Percentiles rank a stretch among this genome's conserved stretches.
Conservation (phyloP, 2,113 vertebrate genomes). For the Lontra canadensis region DNA sequence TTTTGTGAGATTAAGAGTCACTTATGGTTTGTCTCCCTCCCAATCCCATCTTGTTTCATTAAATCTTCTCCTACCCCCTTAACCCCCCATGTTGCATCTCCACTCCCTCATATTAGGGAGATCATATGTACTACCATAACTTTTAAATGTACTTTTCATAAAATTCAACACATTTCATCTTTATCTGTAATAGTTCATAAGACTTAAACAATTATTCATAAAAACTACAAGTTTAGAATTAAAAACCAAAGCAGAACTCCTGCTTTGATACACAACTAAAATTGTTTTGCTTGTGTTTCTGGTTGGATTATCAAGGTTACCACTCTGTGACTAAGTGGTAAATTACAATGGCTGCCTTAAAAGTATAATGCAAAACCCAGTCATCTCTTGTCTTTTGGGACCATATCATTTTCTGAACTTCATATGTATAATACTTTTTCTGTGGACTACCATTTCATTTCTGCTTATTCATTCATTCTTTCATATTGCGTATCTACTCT, state of each 20-base stretch:
- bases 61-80: no score
- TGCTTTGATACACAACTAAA: background rate
- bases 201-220: background rate
- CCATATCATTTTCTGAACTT: background rate
- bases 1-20: no score
- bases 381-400: background rate
- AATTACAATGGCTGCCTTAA: background rate
- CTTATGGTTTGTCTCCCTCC: no score
- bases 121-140: background rate
- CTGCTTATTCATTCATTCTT: constrained; percentile 7
- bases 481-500: background rate
- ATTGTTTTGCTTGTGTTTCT: constrained; percentile 45
- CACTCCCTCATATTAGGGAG: no score
- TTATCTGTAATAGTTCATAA: background rate
- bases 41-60: no score
- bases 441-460: background rate
- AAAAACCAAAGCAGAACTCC: background rate
- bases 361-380: background rate
- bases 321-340: background rate
- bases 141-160: constrained; percentile 42
- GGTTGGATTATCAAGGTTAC: background rate
- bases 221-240: constrained; percentile 5
- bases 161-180: constrained; percentile 27
- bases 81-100: no score
- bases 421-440: background rate